phyloP scores from a whole-genome alignment of 2,797 vertebrate genomes.

The Otus scops region DNA sequence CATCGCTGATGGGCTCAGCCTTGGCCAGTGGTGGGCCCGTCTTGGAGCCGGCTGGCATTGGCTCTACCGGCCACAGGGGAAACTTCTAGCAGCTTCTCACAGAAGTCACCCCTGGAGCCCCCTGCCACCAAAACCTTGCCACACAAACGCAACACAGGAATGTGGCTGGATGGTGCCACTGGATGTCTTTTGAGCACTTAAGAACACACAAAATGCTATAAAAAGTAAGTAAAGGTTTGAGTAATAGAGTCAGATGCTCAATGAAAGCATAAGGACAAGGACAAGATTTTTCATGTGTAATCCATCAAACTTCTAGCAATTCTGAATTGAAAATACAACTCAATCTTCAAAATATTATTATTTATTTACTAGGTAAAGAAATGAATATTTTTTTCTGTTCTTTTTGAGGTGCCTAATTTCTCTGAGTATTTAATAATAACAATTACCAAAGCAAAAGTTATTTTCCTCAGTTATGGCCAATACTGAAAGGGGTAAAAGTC shows the following conservation, averaged over 20 bases:
- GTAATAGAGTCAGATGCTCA: background rate
- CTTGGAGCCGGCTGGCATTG: too few relatives aligned
- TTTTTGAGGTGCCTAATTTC: background rate
- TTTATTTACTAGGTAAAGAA: background rate
- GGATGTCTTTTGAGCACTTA: background rate
- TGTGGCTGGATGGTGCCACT: background rate
- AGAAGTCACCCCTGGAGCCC: too few relatives aligned
- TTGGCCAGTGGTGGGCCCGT: too few relatives aligned
- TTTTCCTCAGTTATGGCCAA: background rate
- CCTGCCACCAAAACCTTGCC: too few relatives aligned
- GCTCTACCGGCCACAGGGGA: too few relatives aligned
- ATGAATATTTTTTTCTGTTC: accelerated
- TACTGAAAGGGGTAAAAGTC: background rate
- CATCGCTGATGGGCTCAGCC: too few relatives aligned
- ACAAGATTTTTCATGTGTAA: background rate
- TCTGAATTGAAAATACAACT: background rate
- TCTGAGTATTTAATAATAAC: background rate
- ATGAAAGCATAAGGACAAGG: background rate
- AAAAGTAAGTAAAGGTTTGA: background rate
- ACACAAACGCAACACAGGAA: too few relatives aligned
- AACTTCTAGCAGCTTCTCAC: too few relatives aligned
- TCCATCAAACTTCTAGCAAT: background rate
- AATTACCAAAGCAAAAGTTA: background rate
- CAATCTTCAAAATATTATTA: background rate
- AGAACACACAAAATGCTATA: background rate